These are phyloP conservation scores for Paralvinella palmiformis DNA, from an alignment of 1,140 invertebrate species.

Conservation along the genomic window DNA sequence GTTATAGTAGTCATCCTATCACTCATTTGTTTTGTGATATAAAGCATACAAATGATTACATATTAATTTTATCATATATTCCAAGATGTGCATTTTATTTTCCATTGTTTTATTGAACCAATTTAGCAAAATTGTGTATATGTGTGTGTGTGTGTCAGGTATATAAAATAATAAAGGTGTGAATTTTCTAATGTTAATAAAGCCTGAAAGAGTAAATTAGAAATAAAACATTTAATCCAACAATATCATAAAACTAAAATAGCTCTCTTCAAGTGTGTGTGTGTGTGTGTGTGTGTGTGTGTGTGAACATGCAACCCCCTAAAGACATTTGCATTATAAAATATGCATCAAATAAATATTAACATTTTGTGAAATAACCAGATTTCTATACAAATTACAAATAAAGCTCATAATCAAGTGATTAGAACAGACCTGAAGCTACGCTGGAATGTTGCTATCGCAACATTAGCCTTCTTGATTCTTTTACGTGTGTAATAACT, in stretches of 20 bases:
- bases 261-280: too few relatives aligned
- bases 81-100: neutral
- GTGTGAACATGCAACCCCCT: neutral
- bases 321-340: neutral
- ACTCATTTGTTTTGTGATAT: neutral
- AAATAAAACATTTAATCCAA: too few relatives aligned
- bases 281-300: neutral
- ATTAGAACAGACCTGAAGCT: conserved; percentile 32
- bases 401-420: neutral
- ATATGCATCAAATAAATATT: neutral
- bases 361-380: neutral
- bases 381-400: neutral
- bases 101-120: neutral
- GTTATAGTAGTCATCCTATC: too few relatives aligned
- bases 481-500: conserved; percentile 36
- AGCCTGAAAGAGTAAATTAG: too few relatives aligned
- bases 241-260: too few relatives aligned
- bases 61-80: neutral
- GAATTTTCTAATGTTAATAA: too few relatives aligned
- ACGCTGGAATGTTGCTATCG: conserved; percentile 42
- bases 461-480: conserved; percentile 34
- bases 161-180: too few relatives aligned
- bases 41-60: neutral
- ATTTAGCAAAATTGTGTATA: neutral
- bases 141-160: too few relatives aligned